Evolutionary conservation across 2,888 invertebrate species (phyloP).

Genomic region (Neoitamus cyanurus): DNA sequence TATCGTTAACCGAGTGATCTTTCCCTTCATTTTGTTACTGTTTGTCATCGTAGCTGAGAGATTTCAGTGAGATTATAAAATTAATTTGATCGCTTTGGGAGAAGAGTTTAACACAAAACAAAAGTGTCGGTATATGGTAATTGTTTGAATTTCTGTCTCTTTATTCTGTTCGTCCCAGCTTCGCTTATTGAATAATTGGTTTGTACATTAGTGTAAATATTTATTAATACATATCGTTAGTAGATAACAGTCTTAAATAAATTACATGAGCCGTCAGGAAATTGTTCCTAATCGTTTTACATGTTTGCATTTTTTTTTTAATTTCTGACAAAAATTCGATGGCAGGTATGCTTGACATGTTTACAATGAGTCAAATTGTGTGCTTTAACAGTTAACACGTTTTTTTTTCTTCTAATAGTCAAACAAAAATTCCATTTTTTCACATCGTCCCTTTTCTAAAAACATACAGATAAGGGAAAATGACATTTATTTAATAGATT

Average conservation of each 20-base stretch:
- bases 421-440: not conserved
- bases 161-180: not conserved
- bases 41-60: not conserved
- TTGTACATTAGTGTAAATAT: conserved; percentile 40
- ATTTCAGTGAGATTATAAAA: not conserved
- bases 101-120: not conserved
- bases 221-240: conserved; percentile 11
- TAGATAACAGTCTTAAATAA: conserved; percentile 39
- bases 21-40: not conserved
- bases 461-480: not conserved
- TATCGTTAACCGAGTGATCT: not conserved
- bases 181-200: not conserved
- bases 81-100: not conserved
- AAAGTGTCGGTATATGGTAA: not conserved
- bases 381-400: not conserved
- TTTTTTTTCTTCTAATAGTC: not conserved
- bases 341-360: conserved; percentile 1
- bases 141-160: not conserved
- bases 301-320: not conserved
- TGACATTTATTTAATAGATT: not conserved
- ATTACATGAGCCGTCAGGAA: conserved; percentile 12
- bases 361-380: not conserved
- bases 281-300: not conserved
- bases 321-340: not conserved
- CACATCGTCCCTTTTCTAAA: not conserved